phyloP scores from a whole-genome alignment of 2,113 vertebrate species.

The Cheilinus undulatus region DNA sequence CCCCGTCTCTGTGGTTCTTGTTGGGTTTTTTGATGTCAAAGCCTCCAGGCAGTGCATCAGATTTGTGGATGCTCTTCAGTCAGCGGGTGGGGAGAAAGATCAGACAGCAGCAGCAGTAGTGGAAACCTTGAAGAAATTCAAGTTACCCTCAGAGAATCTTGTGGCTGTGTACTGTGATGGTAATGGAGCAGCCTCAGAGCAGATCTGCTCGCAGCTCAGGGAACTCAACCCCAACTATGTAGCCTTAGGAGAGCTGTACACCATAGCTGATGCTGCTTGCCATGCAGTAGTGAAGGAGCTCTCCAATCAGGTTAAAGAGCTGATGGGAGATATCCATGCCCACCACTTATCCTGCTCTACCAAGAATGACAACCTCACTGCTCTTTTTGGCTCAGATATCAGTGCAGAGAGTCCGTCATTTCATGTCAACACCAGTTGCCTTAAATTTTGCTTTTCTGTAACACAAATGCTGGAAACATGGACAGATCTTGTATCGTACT shows the following conservation, averaged over 20 bases:
- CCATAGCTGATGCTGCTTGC: constrained; percentile 70
- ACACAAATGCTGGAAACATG: constrained; percentile 72
- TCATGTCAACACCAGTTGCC: constrained; percentile 61
- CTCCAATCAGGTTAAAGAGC: constrained; percentile 58
- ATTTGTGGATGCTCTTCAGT: constrained; percentile 76
- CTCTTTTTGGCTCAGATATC: constrained; percentile 67
- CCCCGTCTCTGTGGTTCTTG: constrained; percentile 67
- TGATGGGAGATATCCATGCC: constrained; percentile 71
- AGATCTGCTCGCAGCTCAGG: constrained; percentile 69
- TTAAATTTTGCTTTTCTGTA: constrained; percentile 63
- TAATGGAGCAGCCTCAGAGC: constrained; percentile 38
- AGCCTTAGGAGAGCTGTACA: constrained; percentile 69
- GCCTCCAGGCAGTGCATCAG: constrained; percentile 57
- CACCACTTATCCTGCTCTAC: constrained; percentile 61
- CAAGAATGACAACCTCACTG: constrained; percentile 64
- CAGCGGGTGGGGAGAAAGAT: constrained; percentile 28
- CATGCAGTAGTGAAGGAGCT: constrained; percentile 64
- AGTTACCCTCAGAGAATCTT: constrained; percentile 70
- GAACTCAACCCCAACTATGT: constrained; percentile 71
- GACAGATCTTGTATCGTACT: constrained; percentile 74
- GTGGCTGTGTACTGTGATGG: constrained; percentile 66
- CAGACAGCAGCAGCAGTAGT: constrained; percentile 44
- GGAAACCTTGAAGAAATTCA: constrained; percentile 72
- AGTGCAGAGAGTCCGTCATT: constrained; percentile 27
- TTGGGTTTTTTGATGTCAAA: constrained; percentile 78